These are phyloP conservation scores for Lasiurus borealis DNA, from an alignment of 2,113 vertebrate genomes.

Conservation along the genomic window DNA sequence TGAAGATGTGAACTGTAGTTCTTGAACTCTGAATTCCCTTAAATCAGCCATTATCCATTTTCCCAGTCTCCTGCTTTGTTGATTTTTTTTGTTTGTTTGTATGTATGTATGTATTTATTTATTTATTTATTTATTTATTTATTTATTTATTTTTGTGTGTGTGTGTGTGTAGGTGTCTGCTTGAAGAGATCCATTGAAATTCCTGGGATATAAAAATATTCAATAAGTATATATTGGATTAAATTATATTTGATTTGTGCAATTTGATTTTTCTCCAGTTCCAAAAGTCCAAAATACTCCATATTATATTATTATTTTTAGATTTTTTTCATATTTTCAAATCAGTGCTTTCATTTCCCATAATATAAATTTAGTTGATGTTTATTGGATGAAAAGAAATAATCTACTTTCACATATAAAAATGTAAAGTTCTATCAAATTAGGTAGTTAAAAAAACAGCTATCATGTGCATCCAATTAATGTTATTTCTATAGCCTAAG, in stretches of 20 bases:
- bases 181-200: neutral
- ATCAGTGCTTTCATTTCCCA: neutral
- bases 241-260: neutral
- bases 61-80: neutral
- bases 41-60: neutral
- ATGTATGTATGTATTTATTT: too few species aligned
- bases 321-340: neutral
- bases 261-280: neutral
- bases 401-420: conserved; percentile 28
- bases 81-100: neutral
- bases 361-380: neutral
- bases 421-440: conserved; percentile 57
- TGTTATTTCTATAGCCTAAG: conserved; percentile 49
- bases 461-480: conserved; percentile 53
- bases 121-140: too few species aligned
- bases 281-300: neutral
- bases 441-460: conserved; percentile 8
- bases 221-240: neutral
- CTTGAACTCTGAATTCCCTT: neutral
- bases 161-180: neutral
- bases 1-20: neutral
- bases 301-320: neutral
- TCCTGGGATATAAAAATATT: neutral
- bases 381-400: conserved; percentile 11
- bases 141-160: too few species aligned